Evolutionary conservation across 2,797 vertebrate genomes (phyloP), one percentile per base, ranked within the genome.

Genomic region (Tenualosa thibaudeaui): DNA sequence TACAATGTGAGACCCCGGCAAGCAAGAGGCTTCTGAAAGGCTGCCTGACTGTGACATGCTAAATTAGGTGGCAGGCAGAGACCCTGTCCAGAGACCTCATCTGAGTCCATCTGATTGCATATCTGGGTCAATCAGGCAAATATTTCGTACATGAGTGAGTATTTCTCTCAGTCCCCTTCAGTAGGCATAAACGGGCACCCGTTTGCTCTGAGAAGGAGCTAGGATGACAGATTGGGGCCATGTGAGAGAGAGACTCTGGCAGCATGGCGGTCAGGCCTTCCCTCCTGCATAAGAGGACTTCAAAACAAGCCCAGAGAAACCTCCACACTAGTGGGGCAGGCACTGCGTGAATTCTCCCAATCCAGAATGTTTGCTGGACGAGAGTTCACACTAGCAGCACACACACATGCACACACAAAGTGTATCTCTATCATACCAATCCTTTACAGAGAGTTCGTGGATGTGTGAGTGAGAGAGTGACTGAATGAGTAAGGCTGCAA

Each of bases 1-100:
- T 84, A 71, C 49, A 62, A 89, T 91, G 92, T 91, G 81, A 89
- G 92, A 90, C 87, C 81, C 86, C 85, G 93, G 92, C 90, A 93
- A 92, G 91, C 94, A 93, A 93, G 89, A 93, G 88, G 89, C 60
- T 40, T 75, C 31, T 40, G 31, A 37, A 13, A 13, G 3, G 22
- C 51, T 15, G 26, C 51, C 24, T 58, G 54, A 9, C 13, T 19
- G 54, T 19, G 31, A 37, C 68, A 75, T 75, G 68, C 68, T 75
- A 40, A 43, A 75, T 75, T 75, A 75, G 68, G 26, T 26, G 54
- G 24, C 24, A 82, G 50, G 31, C 26, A 26, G 81, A 37, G 81
- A 82, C 31, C 12, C 37, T 17, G 68, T 75, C 68, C 68, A 43
- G 40, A 75, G 68, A 75, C 17, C 68, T 37, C 68, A 75, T 75